Evolutionary conservation across 2,797 vertebrate genomes (phyloP), one percentile per base, ranked within the genome.

Genomic region (Syndactyla subalaris): DNA sequence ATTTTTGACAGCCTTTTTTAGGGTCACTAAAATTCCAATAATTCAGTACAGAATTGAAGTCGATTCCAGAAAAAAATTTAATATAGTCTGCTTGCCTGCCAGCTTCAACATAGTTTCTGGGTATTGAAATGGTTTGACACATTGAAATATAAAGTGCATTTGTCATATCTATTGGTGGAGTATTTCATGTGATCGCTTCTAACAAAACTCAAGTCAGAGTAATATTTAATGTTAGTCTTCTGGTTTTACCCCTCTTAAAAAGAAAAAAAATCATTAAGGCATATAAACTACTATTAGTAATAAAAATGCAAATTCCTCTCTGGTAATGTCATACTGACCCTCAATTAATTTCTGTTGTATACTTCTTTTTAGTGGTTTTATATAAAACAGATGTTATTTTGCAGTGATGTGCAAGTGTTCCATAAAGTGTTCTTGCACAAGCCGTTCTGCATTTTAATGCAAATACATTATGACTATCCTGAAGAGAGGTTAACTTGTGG

Each of bases 1-100:
- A 98, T 97, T 98, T 98, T 96, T 98, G 98, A 98, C 98, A 98
- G 97, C 95, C 96, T 98, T 98, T 98, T 98, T 98, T 98, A 98
- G 97, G 98, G 98, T 98, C 98, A 98, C 98, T 98, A 98, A 98
- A 98, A 98, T 98, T 98, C 98, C 98, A 98, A 98, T 98, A 98
- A 98, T 98, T 98, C 98, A 98, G 97, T 98, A 95, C 95, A 97
- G 97, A 98, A 98, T 98, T 98, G 98, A 98, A 98, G 98, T 98
- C 83, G 90, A 98, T 98, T 98, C 97, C 96, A 98, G 96, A 98
- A 97, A 98, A 98, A 98, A 98, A 98, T 98, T 98, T 98, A 98
- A 98, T 98, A 98, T 98, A 98, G 97, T 98, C 97, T 97, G 96
- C 97, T 98, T 97, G 97, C 97, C 97, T 98, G 98, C 98, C 97